Evolutionary conservation across 23 tunicate species (phyloP), one percentile per base, ranked within the genome.

Genomic region (Phallusia fumigata): DNA sequence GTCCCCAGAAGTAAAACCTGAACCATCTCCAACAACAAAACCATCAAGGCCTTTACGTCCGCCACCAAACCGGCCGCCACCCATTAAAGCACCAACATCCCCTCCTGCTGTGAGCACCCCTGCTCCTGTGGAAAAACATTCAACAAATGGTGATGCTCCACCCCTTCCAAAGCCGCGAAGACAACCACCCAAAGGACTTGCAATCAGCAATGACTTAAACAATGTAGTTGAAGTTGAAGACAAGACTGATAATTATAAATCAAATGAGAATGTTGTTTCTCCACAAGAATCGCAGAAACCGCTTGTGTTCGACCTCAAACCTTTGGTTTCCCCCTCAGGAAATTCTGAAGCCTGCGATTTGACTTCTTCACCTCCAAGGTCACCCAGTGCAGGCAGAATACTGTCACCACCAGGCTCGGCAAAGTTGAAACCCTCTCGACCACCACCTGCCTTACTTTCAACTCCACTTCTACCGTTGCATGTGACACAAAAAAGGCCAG

Each of bases 41-140:
- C 88, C 89, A 19, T 0, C 84, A 0, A 83, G 76, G 34, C 93
- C 93, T n/a, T 82, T 82, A 16, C 91, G 36, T 32, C 73, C 84
- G 36, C 32, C 84, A 32, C 32, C 78, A 28, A 65, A 49, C 76
- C 12, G 83, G 31, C 64, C 76, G 2, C 89, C 84, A 64, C 78
- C 78, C 32, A 84, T 76, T 0, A 79, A 80, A 30, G 52, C 86
- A 26, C 47, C 47, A 40, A 3, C 47, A 40, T 5, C 10, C 47
- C 47, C 47, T 18, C 58, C 74, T 35, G 77, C 10, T n/a, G 26
- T 33, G 33, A 45, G 18, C 33, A 35, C 16, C 31, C 85, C 76
- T 45, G 40, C 8, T 40, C 53, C 16, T 12, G 32, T 5, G 31
- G 31, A 30, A 73, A 82, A 69, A 32, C 30, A 33, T 21, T 82